Base-by-base conservation (phyloP, 2,113 vertebrate species). In the Holacanthus passer region DNA sequence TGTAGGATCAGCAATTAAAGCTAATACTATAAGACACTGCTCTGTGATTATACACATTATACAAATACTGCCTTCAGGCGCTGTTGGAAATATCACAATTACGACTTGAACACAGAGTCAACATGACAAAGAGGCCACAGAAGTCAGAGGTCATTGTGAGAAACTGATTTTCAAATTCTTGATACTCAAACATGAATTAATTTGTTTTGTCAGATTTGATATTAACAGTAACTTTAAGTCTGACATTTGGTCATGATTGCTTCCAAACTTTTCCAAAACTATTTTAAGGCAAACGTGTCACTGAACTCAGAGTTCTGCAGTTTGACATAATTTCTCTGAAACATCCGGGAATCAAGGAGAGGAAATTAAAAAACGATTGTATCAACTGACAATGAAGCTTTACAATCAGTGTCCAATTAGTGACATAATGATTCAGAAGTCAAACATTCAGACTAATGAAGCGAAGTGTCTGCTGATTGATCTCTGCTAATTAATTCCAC, bases 1-100 rank as follows among this genome's bases (percentile, higher is more conserved):
- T 55, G 17, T 39, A 56, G 53, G 67, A 83, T 83, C 43, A 72
- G 37, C 66, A 65, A 43, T 83, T 58, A 80, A 55, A 67, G 29
- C 45, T 9, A 59, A 65, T 64, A 27, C 52, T 65, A 27, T 7
- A 22, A 9, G 39, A 24, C 45, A 41, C 39, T 56, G 48, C 2
- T n/a, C 14, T 48, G 73, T 77, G 56, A 82, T 74, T 58, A 70
- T 19, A 53, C 67, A 37, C 64, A 78, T 58, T 22, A 64, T 37
- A 65, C 64, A 39, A 74, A 45, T 16, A 17, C 22, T 16, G 10
- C 48, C 70, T 73, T 77, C 59, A 66, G 64, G 45, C 11, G 7
- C 50, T 58, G 32, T 59, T 58, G 32, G 48, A 73, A 63, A 56
- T 27, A 37, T 73, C 32, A 60, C 17, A 60, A 32, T 50, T 64